phyloP scores from a whole-genome alignment of 1,140 invertebrate genomes.

The Sinella curviseta region DNA sequence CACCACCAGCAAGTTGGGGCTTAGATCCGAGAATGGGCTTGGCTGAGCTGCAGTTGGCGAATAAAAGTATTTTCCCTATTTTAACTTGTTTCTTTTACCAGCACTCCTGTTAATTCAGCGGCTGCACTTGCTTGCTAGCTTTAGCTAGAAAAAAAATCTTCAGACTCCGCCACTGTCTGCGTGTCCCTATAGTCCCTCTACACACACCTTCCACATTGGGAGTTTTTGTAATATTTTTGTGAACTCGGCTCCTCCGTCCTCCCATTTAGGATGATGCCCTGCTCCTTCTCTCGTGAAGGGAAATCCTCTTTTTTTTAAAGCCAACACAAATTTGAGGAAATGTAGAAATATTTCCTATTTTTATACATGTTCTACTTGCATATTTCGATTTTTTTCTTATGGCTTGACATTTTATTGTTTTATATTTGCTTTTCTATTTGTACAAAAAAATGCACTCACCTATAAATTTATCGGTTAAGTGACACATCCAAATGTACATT shows the following conservation, averaged over 20 bases:
- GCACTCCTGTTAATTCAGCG: not conserved
- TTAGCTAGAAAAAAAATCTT: slow-evolving; percentile 2
- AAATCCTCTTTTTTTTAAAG: not conserved
- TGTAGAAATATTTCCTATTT: not conserved
- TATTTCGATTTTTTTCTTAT: not conserved
- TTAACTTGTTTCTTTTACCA: no score
- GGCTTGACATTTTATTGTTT: no score
- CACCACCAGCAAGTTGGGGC: slow-evolving; percentile 1
- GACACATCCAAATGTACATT: not conserved
- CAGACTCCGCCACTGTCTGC: slow-evolving; percentile 5
- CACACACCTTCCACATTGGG: slow-evolving; percentile 7
- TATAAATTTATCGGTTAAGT: not conserved
- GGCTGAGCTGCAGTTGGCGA: not conserved
- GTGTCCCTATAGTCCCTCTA: no score
- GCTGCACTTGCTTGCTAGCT: no score
- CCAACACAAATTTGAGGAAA: not conserved
- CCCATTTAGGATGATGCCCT: no score
- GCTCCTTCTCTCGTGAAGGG: no score
- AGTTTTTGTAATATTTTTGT: not conserved
- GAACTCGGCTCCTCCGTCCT: not conserved
- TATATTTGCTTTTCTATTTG: no score
- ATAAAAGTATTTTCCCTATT: no score
- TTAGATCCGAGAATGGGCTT: not conserved
- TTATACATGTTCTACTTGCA: not conserved
- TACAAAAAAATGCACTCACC: no score